Conservation (phyloP, 2,113 vertebrate species). For the Acrocephalus kingi region DNA sequence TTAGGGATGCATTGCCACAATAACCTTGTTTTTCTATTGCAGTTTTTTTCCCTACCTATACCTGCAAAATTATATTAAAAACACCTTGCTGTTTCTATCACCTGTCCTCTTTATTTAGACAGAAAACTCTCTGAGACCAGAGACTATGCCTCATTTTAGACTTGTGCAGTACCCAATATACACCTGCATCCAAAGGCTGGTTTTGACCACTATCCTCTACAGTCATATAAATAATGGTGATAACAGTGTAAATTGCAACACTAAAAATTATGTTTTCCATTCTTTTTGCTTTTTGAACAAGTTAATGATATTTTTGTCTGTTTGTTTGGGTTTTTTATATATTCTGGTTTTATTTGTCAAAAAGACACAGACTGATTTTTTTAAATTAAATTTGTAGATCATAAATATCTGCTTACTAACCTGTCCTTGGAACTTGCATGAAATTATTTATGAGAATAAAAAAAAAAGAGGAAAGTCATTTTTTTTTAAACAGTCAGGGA, state of each 20-base stretch:
- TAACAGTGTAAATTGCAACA: background rate
- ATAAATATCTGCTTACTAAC: rapidly evolving
- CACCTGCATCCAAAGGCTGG: background rate
- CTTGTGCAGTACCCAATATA: background rate
- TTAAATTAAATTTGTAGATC: background rate
- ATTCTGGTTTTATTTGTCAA: background rate
- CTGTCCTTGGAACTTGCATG: rapidly evolving
- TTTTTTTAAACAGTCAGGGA: background rate
- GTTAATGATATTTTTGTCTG: background rate
- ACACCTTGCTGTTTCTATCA: background rate
- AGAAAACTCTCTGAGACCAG: background rate
- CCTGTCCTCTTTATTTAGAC: background rate
- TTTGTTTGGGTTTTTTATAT: background rate
- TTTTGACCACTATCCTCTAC: background rate
- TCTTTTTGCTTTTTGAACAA: background rate
- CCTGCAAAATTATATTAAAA: background rate
- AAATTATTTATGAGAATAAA: background rate
- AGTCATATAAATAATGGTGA: too few relatives aligned
- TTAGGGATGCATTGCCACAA: rapidly evolving
- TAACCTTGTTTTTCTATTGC: background rate
- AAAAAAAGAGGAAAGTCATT: background rate
- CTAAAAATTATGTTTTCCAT: background rate
- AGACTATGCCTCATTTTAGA: background rate
- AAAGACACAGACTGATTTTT: background rate
- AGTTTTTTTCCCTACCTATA: background rate